These are phyloP conservation scores for Trisateles emortualis DNA, from an alignment of 2,888 invertebrate genomes.

Conservation along the genomic window DNA sequence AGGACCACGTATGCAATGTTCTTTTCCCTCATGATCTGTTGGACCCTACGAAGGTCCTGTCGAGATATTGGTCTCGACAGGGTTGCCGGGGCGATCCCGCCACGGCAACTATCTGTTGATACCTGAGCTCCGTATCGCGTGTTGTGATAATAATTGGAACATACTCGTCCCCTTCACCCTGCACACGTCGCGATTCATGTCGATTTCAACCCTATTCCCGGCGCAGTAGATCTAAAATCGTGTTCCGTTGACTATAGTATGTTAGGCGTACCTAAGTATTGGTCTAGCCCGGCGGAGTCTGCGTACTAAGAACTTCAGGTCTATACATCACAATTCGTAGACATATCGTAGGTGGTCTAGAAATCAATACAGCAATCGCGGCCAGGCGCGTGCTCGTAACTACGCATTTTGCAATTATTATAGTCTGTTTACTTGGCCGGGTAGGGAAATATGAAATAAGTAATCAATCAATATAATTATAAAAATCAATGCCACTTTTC, in stretches of 20 bases:
- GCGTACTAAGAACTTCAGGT: constrained; percentile 9
- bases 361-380: constrained; percentile 14
- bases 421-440: neutral
- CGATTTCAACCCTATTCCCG: neutral
- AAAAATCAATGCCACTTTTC: too few relatives aligned
- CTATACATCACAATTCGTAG: neutral
- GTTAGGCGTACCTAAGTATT: constrained; percentile 2
- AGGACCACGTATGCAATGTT: constrained; percentile 9
- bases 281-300: constrained; percentile 14
- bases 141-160: constrained; percentile 12
- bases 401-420: neutral
- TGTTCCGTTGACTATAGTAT: neutral
- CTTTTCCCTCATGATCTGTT: neutral
- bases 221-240: constrained; percentile 1
- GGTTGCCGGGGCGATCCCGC: neutral
- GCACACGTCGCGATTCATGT: neutral
- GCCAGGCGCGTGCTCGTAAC: neutral
- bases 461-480: neutral
- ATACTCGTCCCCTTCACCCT: neutral
- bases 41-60: constrained; percentile 3
- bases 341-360: neutral
- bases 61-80: neutral
- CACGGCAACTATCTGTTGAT: constrained; percentile 9
- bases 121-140: neutral
- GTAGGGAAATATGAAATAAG: neutral